Percentiles rank a stretch among this genome's conserved stretches.
These are phyloP conservation scores for Lacerta bilineata DNA, from an alignment of 2,797 vertebrate genomes.

Conservation along the genomic window DNA sequence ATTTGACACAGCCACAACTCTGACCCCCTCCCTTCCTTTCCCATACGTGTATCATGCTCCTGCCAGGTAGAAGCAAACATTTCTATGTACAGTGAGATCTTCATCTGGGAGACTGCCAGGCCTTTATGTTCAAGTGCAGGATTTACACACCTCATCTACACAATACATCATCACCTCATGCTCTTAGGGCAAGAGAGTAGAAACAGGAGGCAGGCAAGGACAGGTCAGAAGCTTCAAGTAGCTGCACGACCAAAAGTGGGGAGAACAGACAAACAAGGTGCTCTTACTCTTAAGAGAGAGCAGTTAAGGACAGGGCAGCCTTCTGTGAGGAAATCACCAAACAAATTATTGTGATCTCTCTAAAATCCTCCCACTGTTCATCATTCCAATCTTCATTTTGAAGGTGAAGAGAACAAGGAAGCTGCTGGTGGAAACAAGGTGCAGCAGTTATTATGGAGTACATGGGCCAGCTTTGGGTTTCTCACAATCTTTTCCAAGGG, in stretches of 20 bases:
- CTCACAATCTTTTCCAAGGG: background rate
- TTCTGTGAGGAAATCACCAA: background rate
- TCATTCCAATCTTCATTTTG: background rate
- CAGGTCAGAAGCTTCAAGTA: constrained; percentile 6
- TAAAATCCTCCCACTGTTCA: background rate
- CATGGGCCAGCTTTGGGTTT: background rate
- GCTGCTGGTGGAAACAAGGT: background rate
- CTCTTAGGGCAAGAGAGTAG: background rate
- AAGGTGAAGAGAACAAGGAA: background rate
- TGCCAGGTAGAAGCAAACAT: background rate
- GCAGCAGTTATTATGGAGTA: background rate
- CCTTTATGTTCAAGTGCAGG: background rate
- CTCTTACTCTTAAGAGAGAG: background rate
- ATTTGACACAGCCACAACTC: too few species aligned
- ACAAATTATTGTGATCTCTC: background rate
- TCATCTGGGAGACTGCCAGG: background rate
- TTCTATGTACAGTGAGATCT: constrained; percentile 1
- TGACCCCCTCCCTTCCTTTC: background rate
- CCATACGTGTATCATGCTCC: background rate
- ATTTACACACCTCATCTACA: constrained; percentile 6
- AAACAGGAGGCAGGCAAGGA: constrained; percentile 12
- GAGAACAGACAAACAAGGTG: background rate
- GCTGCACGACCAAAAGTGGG: background rate
- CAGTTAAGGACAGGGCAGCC: background rate
- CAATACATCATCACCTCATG: background rate